Evolutionary conservation across 2,888 invertebrate genomes (phyloP).

Genomic region (Dryocosmus kuriphilus): DNA sequence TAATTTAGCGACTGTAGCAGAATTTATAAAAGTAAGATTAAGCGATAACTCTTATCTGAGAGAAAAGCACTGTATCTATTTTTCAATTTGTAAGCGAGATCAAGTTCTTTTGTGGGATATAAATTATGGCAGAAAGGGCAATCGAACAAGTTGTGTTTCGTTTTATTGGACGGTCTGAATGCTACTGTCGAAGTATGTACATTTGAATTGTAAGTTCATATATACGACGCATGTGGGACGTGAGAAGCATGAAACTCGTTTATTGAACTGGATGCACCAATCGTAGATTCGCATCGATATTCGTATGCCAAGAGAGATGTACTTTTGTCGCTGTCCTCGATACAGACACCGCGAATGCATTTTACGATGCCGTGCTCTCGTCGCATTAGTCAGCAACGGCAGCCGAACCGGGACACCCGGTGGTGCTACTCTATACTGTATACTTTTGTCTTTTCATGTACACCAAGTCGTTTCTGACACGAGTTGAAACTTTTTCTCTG

Average conservation of each 20-base stretch:
- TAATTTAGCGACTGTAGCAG: not conserved
- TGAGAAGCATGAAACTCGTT: slow-evolving; percentile 24
- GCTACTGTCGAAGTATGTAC: slow-evolving; percentile 32
- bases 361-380: slow-evolving; percentile 65
- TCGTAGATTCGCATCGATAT: slow-evolving; percentile 34
- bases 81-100: slow-evolving; percentile 21
- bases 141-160: slow-evolving; percentile 47
- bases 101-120: slow-evolving; percentile 42
- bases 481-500: not conserved
- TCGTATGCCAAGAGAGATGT: slow-evolving; percentile 29
- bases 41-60: not conserved
- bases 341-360: slow-evolving; percentile 61
- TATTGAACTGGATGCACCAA: slow-evolving; percentile 31
- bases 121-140: slow-evolving; percentile 52
- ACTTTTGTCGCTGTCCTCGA: slow-evolving; percentile 46
- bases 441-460: slow-evolving; percentile 22
- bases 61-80: slow-evolving; percentile 4
- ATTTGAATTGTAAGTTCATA: slow-evolving; percentile 37
- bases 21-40: not conserved
- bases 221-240: slow-evolving; percentile 13
- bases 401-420: slow-evolving; percentile 39
- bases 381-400: slow-evolving; percentile 63
- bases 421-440: slow-evolving; percentile 20
- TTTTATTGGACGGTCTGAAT: slow-evolving; percentile 12
- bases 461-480: slow-evolving; percentile 25